Evolutionary conservation across 2,888 invertebrate genomes (phyloP), one percentile per base, ranked within the genome.

Genomic region (Tinea pellionella): DNA sequence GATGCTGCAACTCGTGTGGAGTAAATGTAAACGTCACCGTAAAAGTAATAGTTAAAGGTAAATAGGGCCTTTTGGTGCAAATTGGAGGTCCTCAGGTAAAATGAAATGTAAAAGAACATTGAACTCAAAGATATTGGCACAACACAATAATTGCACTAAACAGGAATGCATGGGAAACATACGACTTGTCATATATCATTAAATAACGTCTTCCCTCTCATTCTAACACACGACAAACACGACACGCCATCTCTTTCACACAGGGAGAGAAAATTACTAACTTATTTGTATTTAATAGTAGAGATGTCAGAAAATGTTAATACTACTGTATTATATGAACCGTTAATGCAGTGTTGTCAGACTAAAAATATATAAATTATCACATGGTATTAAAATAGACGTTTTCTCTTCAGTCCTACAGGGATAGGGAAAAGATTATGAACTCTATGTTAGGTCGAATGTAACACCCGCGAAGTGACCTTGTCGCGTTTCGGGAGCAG

Each of bases 151-250:
- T 55, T 24, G 55, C 55, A 19, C 18, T 55, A 18, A 55, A 55
- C 55, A 55, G 24, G 55, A 55, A 19, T 55, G 55, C n/a, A 24
- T 24, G 29, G 19, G 55, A 24, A 55, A 55, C 19, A 18, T 47
- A 47, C 55, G 19, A 29, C 29, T 55, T 55, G n/a, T 29, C 55
- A 29, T 55, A 18, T 55, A 24, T 55, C 29, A 55, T 24, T 55
- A 55, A 18, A 55, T 29, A 29, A 37, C 9, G 9, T n/a, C 29
- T 18, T 18, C 32, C n/a, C 32, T 2, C 24, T 56, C 55, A 18
- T 53, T 24, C 32, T 56, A 30, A 32, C 32, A 37, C 37, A n/a
- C n/a, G 2, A 18, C 1, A 32, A 9, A 13, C 12, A 29, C 15
- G 16, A 18, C 12, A 56, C 15, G 30, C 29, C 30, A 15, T 30